Conservation (phyloP, 23 tunicate genomes). For the Trididemnum clinides region DNA sequence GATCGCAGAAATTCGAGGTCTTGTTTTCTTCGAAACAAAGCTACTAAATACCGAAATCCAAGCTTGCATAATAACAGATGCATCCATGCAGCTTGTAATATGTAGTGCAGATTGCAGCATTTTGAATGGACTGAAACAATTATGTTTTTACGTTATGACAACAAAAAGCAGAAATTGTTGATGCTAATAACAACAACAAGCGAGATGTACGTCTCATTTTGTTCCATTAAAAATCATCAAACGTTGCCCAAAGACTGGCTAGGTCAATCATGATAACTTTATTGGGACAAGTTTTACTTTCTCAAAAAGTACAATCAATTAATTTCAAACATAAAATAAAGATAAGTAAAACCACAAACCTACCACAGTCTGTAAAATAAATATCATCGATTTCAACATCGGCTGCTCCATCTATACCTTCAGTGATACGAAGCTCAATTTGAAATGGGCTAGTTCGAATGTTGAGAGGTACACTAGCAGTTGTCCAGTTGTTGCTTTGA, state of each 20-base stretch:
- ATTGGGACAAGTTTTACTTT: not conserved
- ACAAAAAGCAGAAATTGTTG: no score
- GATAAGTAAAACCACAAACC: no score
- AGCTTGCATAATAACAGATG: not conserved
- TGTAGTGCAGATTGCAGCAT: no score
- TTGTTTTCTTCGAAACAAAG: not conserved
- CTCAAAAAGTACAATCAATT: not conserved
- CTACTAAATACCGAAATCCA: not conserved
- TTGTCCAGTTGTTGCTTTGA: not conserved
- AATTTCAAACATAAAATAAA: not conserved
- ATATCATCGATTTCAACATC: slow-evolving; percentile 24
- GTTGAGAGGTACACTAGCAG: not conserved
- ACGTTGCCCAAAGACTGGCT: no score
- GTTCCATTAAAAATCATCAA: no score
- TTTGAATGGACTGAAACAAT: no score
- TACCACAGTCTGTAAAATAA: slow-evolving; percentile 1
- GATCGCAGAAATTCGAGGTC: not conserved
- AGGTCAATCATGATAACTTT: not conserved
- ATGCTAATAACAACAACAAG: no score
- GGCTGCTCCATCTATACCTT: not conserved
- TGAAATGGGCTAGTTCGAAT: not conserved
- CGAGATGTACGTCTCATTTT: no score
- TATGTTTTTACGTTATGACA: no score
- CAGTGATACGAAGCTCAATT: not conserved
- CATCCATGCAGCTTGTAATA: not conserved